A percentile compares a stretch with the other conserved stretches of the same genome.
Conservation (phyloP, 1,140 invertebrate species). For the Atopsyche davidsoni region DNA sequence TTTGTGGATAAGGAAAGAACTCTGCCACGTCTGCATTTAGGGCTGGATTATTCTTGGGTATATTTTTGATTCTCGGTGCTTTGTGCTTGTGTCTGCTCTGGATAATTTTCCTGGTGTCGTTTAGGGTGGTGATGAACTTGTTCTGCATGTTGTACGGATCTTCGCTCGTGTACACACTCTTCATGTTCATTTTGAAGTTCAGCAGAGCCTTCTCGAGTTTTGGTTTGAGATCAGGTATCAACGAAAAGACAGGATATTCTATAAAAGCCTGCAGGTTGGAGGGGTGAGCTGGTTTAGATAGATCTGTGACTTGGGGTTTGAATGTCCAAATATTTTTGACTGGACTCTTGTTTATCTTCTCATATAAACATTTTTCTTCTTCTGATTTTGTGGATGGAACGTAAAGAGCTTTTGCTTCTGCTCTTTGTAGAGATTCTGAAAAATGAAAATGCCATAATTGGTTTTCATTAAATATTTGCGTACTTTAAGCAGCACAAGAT, state of each 20-base stretch:
- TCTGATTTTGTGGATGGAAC: no score
- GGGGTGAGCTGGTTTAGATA: no score
- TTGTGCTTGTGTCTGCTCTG: conserved; percentile 13
- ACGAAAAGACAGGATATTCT: conserved; percentile 8
- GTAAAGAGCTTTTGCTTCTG: no score
- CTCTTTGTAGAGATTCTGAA: no score
- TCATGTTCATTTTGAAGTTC: conserved; percentile 19
- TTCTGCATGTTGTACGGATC: conserved; percentile 11
- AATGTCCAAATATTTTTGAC: conserved; percentile 1
- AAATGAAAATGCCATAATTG: no score
- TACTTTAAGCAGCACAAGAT: no score
- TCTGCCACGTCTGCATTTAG: conserved; percentile 7
- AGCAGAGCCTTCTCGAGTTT: conserved; percentile 7
- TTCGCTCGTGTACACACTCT: conserved; percentile 7
- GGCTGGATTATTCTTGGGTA: conserved; percentile 13
- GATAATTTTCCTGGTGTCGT: conserved; percentile 13
- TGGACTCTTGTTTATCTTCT: conserved; percentile 1
- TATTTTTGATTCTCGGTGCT: conserved; percentile 7
- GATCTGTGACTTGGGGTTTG: background rate
- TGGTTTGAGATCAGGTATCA: conserved; percentile 7
- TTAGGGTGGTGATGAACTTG: background rate
- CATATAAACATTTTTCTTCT: conserved; percentile 15
- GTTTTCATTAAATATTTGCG: no score
- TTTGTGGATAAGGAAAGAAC: conserved; percentile 7
- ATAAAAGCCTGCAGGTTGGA: background rate